These are phyloP conservation scores for Argynnis bischoffii DNA, from an alignment of 2,888 invertebrate genomes.

Conservation along the genomic window DNA sequence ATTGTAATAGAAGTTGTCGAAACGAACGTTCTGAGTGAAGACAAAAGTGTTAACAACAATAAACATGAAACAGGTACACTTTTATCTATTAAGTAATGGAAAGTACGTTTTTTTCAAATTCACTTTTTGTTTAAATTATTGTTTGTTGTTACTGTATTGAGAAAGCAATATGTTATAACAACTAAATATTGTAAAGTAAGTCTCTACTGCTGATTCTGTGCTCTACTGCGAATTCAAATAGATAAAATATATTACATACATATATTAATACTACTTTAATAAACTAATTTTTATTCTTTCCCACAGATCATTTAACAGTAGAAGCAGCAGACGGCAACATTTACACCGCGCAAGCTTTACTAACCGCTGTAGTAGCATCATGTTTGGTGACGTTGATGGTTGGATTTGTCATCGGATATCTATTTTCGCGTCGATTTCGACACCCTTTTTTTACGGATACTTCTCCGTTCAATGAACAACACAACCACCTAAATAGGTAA, in stretches of 20 bases:
- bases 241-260: no score
- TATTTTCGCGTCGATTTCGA: slow-evolving; percentile 89
- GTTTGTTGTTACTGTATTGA: no score
- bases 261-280: neutral
- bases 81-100: neutral
- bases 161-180: no score
- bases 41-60: slow-evolving; percentile 75
- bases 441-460: slow-evolving; percentile 88
- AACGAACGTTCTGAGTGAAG: slow-evolving; percentile 83
- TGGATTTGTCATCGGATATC: slow-evolving; percentile 92
- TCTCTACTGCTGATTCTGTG: no score
- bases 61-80: slow-evolving; percentile 75
- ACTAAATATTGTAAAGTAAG: no score
- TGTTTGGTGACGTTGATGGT: slow-evolving; percentile 91
- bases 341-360: slow-evolving; percentile 90
- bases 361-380: slow-evolving; percentile 90
- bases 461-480: slow-evolving; percentile 89
- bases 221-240: no score
- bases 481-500: slow-evolving; percentile 89
- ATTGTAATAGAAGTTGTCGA: slow-evolving; percentile 85
- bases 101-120: neutral
- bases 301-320: slow-evolving; percentile 71
- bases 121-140: no score
- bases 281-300: slow-evolving; percentile 30
- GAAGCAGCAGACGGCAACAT: slow-evolving; percentile 85